Evolutionary conservation across 2,888 invertebrate genomes (phyloP).

Genomic region (Saturnia japonica): DNA sequence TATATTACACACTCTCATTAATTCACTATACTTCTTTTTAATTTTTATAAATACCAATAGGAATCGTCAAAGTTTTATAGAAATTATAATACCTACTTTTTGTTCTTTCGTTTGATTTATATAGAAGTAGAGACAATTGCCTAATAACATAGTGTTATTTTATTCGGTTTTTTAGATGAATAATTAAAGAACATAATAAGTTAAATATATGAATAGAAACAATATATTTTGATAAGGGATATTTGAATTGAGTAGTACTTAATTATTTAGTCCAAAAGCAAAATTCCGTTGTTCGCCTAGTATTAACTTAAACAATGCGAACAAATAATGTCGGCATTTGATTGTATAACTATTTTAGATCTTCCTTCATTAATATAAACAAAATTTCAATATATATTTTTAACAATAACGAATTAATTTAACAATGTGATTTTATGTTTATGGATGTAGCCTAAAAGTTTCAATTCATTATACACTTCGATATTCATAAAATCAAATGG

Average conservation of each 20-base stretch:
- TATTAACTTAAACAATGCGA: not conserved
- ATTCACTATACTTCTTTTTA: no score
- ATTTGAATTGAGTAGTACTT: not conserved
- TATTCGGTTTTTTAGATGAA: no score
- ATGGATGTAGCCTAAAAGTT: not conserved
- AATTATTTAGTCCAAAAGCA: not conserved
- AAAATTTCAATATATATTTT: not conserved
- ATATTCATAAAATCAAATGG: not conserved
- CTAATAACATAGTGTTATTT: no score
- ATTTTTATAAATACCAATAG: no score
- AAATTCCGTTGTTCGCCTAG: not conserved
- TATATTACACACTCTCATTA: no score
- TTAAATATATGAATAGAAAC: not conserved
- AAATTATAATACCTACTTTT: no score
- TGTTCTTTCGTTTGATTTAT: no score
- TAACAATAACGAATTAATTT: constrained; percentile 10
- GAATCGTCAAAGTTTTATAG: no score
- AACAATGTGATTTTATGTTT: not conserved
- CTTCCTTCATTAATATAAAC: constrained; percentile 2
- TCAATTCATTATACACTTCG: not conserved
- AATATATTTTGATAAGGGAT: not conserved
- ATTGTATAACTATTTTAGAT: not conserved
- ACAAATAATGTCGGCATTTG: constrained; percentile 3
- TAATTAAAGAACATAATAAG: not conserved
- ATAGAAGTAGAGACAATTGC: no score